phyloP scores from a whole-genome alignment of 1,140 invertebrate genomes.

The Lepeophtheirus salmonis region DNA sequence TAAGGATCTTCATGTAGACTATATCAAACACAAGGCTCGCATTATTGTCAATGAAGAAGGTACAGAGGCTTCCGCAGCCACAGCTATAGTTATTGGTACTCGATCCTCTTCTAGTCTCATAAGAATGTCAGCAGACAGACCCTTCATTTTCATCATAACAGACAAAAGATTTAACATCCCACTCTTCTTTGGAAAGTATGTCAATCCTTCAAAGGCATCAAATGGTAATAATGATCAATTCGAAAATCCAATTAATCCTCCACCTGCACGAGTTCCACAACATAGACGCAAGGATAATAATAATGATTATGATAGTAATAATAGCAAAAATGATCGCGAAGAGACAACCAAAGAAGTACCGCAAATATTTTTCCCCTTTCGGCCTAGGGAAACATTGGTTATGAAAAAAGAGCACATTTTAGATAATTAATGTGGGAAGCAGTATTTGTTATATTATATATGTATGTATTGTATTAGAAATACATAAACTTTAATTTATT shows the following conservation, averaged over 20 bases:
- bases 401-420: background rate
- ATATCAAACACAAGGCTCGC: constrained; percentile 53
- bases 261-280: too few relatives aligned
- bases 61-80: constrained; percentile 50
- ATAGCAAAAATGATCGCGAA: too few relatives aligned
- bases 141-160: constrained; percentile 6
- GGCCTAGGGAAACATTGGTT: background rate
- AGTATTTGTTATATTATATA: too few relatives aligned
- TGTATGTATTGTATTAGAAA: background rate
- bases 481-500: background rate
- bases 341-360: background rate
- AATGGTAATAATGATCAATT: too few relatives aligned
- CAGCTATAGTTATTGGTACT: constrained; percentile 27
- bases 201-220: too few relatives aligned
- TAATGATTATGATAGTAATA: too few relatives aligned
- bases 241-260: too few relatives aligned
- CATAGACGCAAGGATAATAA: too few relatives aligned
- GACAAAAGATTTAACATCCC: background rate
- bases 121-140: background rate
- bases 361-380: background rate
- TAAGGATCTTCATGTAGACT: constrained; percentile 33
- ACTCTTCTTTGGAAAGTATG: background rate
- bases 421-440: background rate
- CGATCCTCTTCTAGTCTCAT: background rate
- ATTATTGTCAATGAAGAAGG: constrained; percentile 65